Conservation (phyloP, 2,888 invertebrate species). For the Odontocerum albicorne region DNA sequence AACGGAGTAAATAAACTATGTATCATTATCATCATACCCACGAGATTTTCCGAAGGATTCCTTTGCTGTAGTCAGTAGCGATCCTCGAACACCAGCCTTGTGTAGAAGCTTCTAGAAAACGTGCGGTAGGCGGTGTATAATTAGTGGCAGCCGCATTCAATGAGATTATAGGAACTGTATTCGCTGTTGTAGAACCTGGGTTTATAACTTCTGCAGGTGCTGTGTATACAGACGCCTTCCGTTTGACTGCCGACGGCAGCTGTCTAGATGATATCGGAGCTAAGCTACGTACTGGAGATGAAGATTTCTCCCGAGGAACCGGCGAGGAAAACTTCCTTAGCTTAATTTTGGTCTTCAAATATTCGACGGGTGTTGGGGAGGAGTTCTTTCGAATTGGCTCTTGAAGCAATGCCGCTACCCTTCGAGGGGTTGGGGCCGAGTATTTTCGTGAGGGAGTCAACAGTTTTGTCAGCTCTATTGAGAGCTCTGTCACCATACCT, state of each 20-base stretch:
- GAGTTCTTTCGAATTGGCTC: background rate
- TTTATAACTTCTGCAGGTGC: too few relatives aligned
- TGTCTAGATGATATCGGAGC: slow-evolving; percentile 19
- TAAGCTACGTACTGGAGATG: background rate
- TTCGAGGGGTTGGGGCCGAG: background rate
- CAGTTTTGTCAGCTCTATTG: slow-evolving; percentile 7
- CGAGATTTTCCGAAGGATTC: slow-evolving; percentile 28
- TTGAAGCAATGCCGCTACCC: background rate
- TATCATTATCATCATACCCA: slow-evolving; percentile 22
- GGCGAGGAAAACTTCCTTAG: slow-evolving; percentile 37
- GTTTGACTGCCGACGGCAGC: slow-evolving; percentile 16
- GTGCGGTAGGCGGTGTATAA: slow-evolving; percentile 39
- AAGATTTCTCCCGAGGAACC: slow-evolving; percentile 36
- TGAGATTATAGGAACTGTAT: too few relatives aligned
- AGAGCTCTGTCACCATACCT: slow-evolving; percentile 27
- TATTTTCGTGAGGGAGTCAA: background rate
- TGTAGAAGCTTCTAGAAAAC: slow-evolving; percentile 40
- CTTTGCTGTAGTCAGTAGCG: slow-evolving; percentile 40
- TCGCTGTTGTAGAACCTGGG: too few relatives aligned
- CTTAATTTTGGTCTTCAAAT: slow-evolving; percentile 1
- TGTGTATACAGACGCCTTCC: background rate
- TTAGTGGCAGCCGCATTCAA: slow-evolving; percentile 37
- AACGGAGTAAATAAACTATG: too few relatives aligned
- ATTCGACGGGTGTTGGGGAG: background rate
- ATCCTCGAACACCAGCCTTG: slow-evolving; percentile 44